Conservation (phyloP, 2,888 invertebrate genomes). For the Lobophora halterata region DNA sequence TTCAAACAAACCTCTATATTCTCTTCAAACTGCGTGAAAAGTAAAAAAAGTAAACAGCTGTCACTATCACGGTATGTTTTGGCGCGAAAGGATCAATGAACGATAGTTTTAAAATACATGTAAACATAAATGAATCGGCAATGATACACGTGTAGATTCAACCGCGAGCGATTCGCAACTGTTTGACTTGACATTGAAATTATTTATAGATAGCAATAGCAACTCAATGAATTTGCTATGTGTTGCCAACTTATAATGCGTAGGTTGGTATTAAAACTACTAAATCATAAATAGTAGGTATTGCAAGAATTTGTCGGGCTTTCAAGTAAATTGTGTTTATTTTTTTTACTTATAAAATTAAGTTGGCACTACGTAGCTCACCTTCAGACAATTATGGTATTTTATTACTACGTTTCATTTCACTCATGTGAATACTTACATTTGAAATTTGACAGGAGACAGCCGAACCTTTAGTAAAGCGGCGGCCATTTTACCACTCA, state of each 20-base stretch:
- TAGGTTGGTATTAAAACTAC: not conserved
- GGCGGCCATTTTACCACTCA: no score
- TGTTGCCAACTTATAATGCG: constrained; percentile 1
- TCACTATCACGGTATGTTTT: constrained; percentile 7
- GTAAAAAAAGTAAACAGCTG: no score
- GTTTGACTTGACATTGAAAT: constrained; percentile 4
- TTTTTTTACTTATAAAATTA: no score
- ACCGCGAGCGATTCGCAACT: not conserved
- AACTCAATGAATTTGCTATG: not conserved
- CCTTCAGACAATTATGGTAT: no score
- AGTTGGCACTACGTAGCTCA: no score
- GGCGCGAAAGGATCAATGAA: constrained; percentile 7
- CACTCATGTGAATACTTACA: no score
- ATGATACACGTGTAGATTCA: not conserved
- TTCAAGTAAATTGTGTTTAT: no score
- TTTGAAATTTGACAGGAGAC: no score
- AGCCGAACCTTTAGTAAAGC: no score
- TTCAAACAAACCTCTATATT: constrained; percentile 4
- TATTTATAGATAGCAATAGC: constrained; percentile 4
- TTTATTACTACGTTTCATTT: no score
- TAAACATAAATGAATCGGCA: not conserved
- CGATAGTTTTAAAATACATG: not conserved
- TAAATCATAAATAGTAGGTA: not conserved
- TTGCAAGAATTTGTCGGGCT: no score
- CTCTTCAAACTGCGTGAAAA: not conserved